Conservation (phyloP, 2,797 vertebrate species). For the Tympanoctomys barrerae region DNA sequence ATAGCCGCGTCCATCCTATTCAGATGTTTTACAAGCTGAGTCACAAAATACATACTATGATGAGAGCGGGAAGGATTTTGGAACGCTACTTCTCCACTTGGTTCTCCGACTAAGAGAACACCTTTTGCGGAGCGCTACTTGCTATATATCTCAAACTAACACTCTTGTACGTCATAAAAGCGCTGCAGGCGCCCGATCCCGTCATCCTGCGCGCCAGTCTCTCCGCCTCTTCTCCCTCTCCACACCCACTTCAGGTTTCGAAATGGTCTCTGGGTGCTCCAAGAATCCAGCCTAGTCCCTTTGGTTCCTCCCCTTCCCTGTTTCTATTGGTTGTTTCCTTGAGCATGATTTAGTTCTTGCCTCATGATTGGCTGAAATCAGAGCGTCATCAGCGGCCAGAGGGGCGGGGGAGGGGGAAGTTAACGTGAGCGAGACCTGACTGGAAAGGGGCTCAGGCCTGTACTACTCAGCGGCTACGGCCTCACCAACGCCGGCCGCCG, state of each 20-base stretch:
- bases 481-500: slow-evolving; percentile 70
- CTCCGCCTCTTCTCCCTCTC: slow-evolving; percentile 5
- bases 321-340: slow-evolving; percentile 64
- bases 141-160: fast-evolving
- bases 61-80: neutral
- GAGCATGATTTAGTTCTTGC: slow-evolving; percentile 48
- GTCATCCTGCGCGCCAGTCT: slow-evolving; percentile 39
- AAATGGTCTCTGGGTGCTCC: slow-evolving; percentile 56
- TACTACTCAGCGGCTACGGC: slow-evolving; percentile 70
- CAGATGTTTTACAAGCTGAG: slow-evolving; percentile 31
- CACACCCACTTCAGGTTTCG: slow-evolving; percentile 69
- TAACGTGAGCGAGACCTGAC: slow-evolving; percentile 55
- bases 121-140: neutral
- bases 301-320: neutral
- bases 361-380: slow-evolving; percentile 63
- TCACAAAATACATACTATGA: slow-evolving; percentile 35
- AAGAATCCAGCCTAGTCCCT: neutral
- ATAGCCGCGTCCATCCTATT: neutral
- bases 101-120: neutral
- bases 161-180: slow-evolving; percentile 39
- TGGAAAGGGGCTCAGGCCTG: slow-evolving; percentile 82
- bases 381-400: slow-evolving; percentile 57
- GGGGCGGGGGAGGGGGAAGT: slow-evolving; percentile 55
- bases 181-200: slow-evolving; percentile 1
- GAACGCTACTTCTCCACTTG: neutral